These are phyloP conservation scores for Trachurus trachurus DNA, from an alignment of 2,797 vertebrate species.

Conservation along the genomic window DNA sequence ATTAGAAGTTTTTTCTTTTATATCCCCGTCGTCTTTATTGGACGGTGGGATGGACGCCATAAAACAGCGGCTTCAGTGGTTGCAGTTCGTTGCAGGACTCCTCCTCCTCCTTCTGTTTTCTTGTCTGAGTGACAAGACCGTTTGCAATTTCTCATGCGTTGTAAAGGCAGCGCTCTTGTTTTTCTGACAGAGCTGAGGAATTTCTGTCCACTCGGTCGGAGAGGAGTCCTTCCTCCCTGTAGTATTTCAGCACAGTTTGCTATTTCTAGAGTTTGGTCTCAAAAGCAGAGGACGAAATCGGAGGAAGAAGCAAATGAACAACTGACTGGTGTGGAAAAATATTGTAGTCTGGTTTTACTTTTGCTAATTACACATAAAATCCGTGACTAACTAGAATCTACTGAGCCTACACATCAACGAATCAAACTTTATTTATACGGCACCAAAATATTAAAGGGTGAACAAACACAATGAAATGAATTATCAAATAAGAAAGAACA, in stretches of 20 bases:
- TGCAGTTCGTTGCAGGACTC: constrained; percentile 4
- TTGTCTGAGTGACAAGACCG: constrained; percentile 25
- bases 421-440: not conserved
- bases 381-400: not conserved
- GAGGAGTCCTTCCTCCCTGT: constrained; percentile 26
- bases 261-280: constrained; percentile 36
- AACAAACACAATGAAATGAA: not conserved
- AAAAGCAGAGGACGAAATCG: not conserved
- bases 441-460: not conserved
- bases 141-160: constrained; percentile 28
- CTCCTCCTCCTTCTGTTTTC: constrained; percentile 18
- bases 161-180: constrained; percentile 32
- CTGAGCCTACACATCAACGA: not conserved
- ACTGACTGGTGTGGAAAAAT: not conserved
- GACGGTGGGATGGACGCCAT: constrained; percentile 13
- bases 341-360: not conserved
- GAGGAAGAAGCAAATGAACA: not conserved
- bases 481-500: not conserved
- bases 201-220: constrained; percentile 37
- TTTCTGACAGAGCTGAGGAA: constrained; percentile 63
- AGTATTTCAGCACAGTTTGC: constrained; percentile 51
- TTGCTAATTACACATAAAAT: not conserved
- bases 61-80: constrained; percentile 12
- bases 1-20: constrained; percentile 22
- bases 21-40: constrained; percentile 21